These are phyloP conservation scores for Acinonyx jubatus DNA, from an alignment of 2,113 vertebrate species.

Conservation along the genomic window DNA sequence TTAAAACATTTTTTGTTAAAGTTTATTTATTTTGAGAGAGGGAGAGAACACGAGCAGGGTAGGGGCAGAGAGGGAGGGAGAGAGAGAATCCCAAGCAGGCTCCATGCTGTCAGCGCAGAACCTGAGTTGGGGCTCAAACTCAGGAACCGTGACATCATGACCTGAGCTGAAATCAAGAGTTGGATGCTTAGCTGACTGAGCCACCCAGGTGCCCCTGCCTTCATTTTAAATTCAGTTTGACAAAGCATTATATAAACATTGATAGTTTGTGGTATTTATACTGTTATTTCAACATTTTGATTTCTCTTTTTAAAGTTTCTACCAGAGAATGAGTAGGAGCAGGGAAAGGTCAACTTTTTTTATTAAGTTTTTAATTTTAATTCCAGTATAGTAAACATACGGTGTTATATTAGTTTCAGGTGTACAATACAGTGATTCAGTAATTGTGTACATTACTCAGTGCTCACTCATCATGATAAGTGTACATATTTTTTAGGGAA, in stretches of 20 bases:
- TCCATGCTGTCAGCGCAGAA: too few relatives aligned
- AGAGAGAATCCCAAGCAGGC: too few relatives aligned
- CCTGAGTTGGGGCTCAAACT: too few relatives aligned
- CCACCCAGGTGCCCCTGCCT: background rate
- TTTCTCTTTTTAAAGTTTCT: background rate
- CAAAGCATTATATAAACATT: background rate
- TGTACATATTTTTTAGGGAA: background rate
- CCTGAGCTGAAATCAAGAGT: too few relatives aligned
- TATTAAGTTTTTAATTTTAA: background rate
- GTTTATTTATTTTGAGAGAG: too few relatives aligned
- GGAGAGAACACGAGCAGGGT: too few relatives aligned
- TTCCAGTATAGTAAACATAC: background rate
- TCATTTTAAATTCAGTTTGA: constrained; percentile 29
- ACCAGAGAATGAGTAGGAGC: background rate
- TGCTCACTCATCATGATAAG: background rate
- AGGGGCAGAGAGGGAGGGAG: too few relatives aligned
- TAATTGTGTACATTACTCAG: background rate
- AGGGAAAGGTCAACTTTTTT: background rate
- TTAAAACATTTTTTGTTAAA: too few relatives aligned
- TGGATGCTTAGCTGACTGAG: too few relatives aligned
- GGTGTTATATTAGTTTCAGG: background rate
- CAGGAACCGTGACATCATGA: too few relatives aligned
- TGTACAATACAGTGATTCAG: background rate
- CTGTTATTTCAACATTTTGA: background rate
- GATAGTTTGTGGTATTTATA: background rate